These are phyloP conservation scores for Rugalucina vietnamica DNA, from an alignment of 2,888 invertebrate species.

Conservation along the genomic window DNA sequence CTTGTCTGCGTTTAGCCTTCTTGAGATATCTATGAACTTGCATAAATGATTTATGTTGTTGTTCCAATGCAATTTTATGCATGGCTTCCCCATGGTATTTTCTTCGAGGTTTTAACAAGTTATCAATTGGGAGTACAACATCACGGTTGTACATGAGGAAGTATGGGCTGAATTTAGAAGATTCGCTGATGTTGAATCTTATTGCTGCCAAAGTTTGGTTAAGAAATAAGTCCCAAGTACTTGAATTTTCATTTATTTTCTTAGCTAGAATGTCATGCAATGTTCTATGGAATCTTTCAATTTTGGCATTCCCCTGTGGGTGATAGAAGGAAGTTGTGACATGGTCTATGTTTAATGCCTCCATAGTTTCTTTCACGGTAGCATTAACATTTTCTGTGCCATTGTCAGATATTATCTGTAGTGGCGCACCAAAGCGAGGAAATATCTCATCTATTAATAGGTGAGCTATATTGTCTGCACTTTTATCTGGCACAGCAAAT, in stretches of 20 bases:
- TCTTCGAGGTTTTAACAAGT: constrained; percentile 43
- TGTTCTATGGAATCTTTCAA: constrained; percentile 42
- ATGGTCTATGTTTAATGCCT: constrained; percentile 35
- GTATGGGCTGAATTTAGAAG: constrained; percentile 48
- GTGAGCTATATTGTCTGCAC: constrained; percentile 15
- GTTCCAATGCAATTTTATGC: constrained; percentile 50
- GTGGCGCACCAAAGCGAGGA: constrained; percentile 1
- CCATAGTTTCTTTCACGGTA: constrained; percentile 29
- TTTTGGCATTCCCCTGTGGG: constrained; percentile 19
- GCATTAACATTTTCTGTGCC: constrained; percentile 25
- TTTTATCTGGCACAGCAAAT: constrained; percentile 32
- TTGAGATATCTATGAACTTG: constrained; percentile 26
- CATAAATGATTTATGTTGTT: constrained; percentile 28
- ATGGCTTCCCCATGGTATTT: constrained; percentile 45
- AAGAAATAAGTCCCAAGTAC: constrained; percentile 50
- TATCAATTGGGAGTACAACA: constrained; percentile 50
- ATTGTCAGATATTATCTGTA: constrained; percentile 42
- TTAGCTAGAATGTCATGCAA: constrained; percentile 34
- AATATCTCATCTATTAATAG: neutral
- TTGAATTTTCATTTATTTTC: constrained; percentile 15
- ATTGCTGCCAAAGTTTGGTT: constrained; percentile 53
- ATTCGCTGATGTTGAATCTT: constrained; percentile 42
- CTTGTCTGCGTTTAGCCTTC: constrained; percentile 31
- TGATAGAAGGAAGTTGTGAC: constrained; percentile 20
- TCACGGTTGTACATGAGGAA: constrained; percentile 51